Evolutionary conservation across 1,140 invertebrate species (phyloP).

Genomic region (Babylonia areolata): DNA sequence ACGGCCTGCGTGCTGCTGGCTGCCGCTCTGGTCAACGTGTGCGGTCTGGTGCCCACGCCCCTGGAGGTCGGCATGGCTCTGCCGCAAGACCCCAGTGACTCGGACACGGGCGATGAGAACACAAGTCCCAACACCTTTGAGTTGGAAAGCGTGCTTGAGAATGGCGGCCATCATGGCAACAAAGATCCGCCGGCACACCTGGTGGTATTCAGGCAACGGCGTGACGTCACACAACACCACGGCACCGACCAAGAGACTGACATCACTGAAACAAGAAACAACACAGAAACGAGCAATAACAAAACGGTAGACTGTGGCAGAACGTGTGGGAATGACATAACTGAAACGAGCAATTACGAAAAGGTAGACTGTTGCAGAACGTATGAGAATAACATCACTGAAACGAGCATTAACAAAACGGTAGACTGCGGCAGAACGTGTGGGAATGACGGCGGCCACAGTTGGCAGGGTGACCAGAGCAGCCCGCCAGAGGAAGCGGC

Average conservation of each 20-base stretch:
- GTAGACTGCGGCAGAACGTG: neutral
- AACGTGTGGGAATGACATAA: too few relatives aligned
- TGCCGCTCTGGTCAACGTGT: constrained; percentile 72
- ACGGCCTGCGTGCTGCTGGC: constrained; percentile 74
- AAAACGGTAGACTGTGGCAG: neutral
- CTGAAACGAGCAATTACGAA: too few relatives aligned
- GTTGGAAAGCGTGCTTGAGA: too few relatives aligned
- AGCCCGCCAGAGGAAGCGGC: neutral
- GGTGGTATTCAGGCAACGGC: too few relatives aligned
- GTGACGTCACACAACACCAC: neutral
- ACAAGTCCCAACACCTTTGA: too few relatives aligned
- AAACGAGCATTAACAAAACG: too few relatives aligned
- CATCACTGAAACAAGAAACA: neutral
- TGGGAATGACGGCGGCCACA: neutral
- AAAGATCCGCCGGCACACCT: too few relatives aligned
- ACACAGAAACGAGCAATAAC: neutral
- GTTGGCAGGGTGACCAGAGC: neutral
- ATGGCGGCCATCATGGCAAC: too few relatives aligned
- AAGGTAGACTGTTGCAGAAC: too few relatives aligned
- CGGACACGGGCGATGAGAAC: neutral
- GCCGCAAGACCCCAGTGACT: neutral
- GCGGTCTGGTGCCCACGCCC: constrained; percentile 72
- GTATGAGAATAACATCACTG: too few relatives aligned
- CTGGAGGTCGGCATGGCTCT: constrained; percentile 61
- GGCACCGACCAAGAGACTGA: too few relatives aligned